A percentile compares a stretch with the other conserved stretches of the same genome.
phyloP scores from a whole-genome alignment of 2,797 vertebrate species.

The Vipera latastei region DNA sequence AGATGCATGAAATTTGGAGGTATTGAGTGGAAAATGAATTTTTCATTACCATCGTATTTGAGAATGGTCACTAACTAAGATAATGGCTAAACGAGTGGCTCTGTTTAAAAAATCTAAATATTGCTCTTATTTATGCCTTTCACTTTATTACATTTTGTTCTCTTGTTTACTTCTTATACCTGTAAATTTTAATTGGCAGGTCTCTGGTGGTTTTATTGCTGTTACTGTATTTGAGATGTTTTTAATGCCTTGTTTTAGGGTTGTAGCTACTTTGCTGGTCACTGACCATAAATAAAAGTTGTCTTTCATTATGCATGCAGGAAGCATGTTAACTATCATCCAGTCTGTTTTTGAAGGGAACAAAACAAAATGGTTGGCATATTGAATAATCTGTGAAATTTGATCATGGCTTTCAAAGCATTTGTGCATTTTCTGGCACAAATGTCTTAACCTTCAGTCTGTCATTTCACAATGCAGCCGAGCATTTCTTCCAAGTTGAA shows the following conservation, averaged over 20 bases:
- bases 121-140: neutral
- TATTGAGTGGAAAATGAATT: neutral
- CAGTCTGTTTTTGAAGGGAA: neutral
- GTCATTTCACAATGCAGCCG: neutral
- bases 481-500: neutral
- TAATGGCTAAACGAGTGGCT: neutral
- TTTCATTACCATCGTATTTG: neutral
- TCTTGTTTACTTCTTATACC: neutral
- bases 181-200: neutral
- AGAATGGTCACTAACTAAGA: neutral
- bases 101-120: neutral
- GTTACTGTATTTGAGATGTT: neutral
- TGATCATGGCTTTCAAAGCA: constrained; percentile 13
- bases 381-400: neutral
- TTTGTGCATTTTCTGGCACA: constrained; percentile 4
- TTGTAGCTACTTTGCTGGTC: neutral
- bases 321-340: constrained; percentile 8
- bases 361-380: constrained; percentile 22
- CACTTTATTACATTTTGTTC: neutral
- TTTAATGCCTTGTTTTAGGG: neutral
- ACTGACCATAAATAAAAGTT: neutral
- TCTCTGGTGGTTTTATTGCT: neutral
- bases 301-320: neutral
- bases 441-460: neutral
- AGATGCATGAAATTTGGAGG: neutral